A percentile compares a stretch with the other conserved stretches of the same genome.
phyloP scores from a whole-genome alignment of 2,113 vertebrate genomes.

The Lycaon pictus region DNA sequence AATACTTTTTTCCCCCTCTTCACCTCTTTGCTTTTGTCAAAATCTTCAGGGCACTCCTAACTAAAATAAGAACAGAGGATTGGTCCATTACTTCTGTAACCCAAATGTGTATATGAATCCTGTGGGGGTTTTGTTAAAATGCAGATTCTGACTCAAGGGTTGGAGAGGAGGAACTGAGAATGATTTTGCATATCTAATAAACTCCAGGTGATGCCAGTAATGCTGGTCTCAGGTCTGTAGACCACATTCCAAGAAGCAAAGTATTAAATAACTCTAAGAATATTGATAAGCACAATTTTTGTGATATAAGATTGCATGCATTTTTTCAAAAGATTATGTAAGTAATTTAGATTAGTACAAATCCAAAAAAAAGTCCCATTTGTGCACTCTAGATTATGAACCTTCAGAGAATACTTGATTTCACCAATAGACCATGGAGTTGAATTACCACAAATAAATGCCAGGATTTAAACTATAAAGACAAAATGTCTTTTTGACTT shows the following conservation, averaged over 20 bases:
- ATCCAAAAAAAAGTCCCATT: background rate
- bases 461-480: background rate
- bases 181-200: background rate
- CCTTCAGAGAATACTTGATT: background rate
- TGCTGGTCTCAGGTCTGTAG: background rate
- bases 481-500: background rate
- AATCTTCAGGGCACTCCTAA: conserved; percentile 14
- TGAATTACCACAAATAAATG: background rate
- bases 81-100: background rate
- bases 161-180: background rate
- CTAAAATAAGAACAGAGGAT: background rate
- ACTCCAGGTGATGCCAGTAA: background rate
- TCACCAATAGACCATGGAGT: background rate
- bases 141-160: background rate
- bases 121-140: background rate
- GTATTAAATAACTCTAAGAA: background rate
- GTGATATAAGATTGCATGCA: background rate
- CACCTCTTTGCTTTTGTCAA: background rate
- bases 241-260: background rate
- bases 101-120: background rate
- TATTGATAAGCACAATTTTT: background rate
- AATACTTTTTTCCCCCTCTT: background rate
- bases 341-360: background rate
- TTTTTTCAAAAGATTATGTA: background rate
- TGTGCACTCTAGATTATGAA: background rate